Evolutionary conservation across 2,888 invertebrate genomes (phyloP).

Genomic region (Ernsta delagoae): DNA sequence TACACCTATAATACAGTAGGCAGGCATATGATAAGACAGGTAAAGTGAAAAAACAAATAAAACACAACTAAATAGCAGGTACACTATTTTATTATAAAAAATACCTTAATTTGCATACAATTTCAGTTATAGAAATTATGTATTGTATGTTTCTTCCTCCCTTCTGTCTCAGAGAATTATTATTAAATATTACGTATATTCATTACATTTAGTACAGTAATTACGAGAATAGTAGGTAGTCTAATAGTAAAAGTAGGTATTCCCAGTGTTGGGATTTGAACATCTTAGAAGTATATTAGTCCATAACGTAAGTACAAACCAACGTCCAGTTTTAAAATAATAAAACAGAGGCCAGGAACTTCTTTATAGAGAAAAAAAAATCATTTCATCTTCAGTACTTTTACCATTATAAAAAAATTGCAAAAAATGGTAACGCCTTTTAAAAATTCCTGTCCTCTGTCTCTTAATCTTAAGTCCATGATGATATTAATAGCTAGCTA

Average conservation of each 20-base stretch:
- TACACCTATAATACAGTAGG: too few species aligned
- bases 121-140: slow-evolving; percentile 34
- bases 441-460: too few species aligned
- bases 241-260: background rate
- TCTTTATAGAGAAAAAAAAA: background rate
- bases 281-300: slow-evolving; percentile 39
- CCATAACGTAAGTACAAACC: slow-evolving; percentile 48
- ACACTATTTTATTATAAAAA: slow-evolving; percentile 34
- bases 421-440: too few species aligned
- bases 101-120: slow-evolving; percentile 33
- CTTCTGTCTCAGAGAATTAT: background rate
- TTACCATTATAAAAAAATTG: background rate
- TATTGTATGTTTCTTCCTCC: slow-evolving; percentile 20
- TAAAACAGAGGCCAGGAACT: background rate
- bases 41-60: background rate
- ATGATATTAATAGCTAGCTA: background rate
- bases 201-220: slow-evolving; percentile 2
- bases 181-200: background rate
- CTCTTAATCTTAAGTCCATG: too few species aligned
- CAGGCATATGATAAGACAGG: background rate
- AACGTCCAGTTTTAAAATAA: slow-evolving; percentile 40
- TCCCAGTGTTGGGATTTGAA: slow-evolving; percentile 28
- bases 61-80: background rate
- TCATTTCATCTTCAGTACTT: background rate
- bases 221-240: slow-evolving; percentile 5